These are phyloP conservation scores for Probosciger aterrimus DNA, from an alignment of 2,113 vertebrate genomes.

Conservation along the genomic window DNA sequence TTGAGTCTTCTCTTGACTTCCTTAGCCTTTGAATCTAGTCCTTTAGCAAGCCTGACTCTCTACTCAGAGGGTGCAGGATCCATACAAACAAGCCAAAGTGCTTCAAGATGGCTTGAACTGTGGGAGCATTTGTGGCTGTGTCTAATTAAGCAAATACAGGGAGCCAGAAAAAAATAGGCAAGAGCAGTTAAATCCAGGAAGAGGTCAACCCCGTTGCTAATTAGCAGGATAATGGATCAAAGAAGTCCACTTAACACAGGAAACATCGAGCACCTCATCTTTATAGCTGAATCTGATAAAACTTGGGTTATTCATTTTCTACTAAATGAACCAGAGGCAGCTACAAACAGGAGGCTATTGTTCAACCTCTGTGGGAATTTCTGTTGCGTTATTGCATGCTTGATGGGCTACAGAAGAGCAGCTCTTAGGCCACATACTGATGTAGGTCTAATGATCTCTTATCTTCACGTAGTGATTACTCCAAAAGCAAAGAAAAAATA, in stretches of 20 bases:
- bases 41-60: not conserved
- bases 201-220: constrained; percentile 17
- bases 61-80: not conserved
- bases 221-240: constrained; percentile 57
- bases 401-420: constrained; percentile 30
- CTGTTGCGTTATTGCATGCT: not conserved
- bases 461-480: constrained; percentile 25
- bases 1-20: not conserved
- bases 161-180: constrained; percentile 27
- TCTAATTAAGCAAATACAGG: constrained; percentile 62
- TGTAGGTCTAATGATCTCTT: constrained; percentile 57
- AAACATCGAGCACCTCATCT: constrained; percentile 54
- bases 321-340: constrained; percentile 53
- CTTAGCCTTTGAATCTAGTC: not conserved
- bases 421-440: not conserved
- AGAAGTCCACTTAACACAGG: constrained; percentile 55
- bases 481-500: constrained; percentile 25
- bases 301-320: constrained; percentile 58
- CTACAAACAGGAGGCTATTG: constrained; percentile 46
- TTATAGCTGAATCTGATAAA: constrained; percentile 60
- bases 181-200: constrained; percentile 51
- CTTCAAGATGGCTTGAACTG: constrained; percentile 12
- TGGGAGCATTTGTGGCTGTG: constrained; percentile 28
- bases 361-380: constrained; percentile 46
- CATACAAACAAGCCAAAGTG: not conserved